These are phyloP conservation scores for Silurus glanis DNA, from an alignment of 2,113 vertebrate genomes.

Conservation along the genomic window DNA sequence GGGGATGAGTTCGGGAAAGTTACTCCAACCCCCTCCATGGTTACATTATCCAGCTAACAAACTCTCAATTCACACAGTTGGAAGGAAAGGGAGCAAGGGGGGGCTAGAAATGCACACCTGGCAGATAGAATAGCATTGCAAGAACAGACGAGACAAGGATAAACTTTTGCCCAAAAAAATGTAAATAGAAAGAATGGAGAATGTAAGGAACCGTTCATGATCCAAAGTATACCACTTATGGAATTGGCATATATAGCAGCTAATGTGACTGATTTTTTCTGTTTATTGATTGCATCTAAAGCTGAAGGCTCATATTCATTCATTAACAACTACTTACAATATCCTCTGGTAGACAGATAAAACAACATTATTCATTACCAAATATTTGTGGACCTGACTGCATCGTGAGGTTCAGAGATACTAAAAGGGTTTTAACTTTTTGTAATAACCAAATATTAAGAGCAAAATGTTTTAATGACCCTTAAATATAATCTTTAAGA, in stretches of 20 bases:
- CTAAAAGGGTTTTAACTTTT: not conserved
- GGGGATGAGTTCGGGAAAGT: not conserved
- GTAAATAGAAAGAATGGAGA: not conserved
- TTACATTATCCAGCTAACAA: not conserved
- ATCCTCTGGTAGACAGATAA: not conserved
- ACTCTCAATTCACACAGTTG: not conserved
- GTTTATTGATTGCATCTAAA: not conserved
- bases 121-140: not conserved
- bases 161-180: not conserved
- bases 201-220: not conserved
- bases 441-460: not conserved
- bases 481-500: not conserved
- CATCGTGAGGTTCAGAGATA: not conserved
- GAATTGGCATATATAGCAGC: not conserved
- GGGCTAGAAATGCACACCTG: slow-evolving; percentile 20
- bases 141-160: not conserved
- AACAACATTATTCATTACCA: not conserved
- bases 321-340: not conserved
- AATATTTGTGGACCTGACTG: not conserved
- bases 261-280: not conserved
- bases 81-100: too few species aligned
- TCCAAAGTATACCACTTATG: not conserved
- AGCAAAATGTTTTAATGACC: not conserved
- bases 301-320: not conserved
- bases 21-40: not conserved